phyloP scores from a whole-genome alignment of 2,113 vertebrate genomes.

The Hyla sarda region DNA sequence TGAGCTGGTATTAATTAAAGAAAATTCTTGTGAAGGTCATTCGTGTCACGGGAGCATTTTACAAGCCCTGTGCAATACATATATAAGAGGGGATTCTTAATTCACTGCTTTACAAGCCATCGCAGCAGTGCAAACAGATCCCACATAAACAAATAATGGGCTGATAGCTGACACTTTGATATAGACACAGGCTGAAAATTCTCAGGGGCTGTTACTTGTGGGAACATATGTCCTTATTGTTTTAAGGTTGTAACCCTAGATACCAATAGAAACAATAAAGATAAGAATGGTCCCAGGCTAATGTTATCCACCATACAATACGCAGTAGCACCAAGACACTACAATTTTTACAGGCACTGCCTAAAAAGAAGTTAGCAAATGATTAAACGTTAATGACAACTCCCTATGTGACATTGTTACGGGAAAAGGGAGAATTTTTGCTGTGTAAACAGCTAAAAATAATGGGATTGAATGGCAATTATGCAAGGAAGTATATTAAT shows the following conservation, averaged over 20 bases:
- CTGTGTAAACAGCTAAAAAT: too few species aligned
- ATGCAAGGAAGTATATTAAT: too few species aligned
- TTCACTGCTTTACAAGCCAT: background rate
- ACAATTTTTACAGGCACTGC: too few species aligned
- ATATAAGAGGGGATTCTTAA: background rate
- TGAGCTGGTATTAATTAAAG: constrained; percentile 30
- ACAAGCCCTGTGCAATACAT: background rate
- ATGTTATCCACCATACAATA: background rate
- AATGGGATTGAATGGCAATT: too few species aligned
- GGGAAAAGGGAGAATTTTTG: too few species aligned
- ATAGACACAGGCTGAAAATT: background rate
- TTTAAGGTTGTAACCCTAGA: background rate
- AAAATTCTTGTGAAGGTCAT: constrained; percentile 38
- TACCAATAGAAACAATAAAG: background rate
- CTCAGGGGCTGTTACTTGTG: background rate
- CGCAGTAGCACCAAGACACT: too few species aligned
- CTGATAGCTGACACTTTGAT: background rate
- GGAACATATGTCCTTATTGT: constrained; percentile 1
- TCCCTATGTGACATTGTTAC: background rate
- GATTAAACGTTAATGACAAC: background rate
- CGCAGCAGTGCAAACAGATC: background rate
- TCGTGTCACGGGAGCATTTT: background rate
- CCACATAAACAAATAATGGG: constrained; percentile 4
- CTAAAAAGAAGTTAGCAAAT: background rate
- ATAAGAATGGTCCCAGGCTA: background rate